Conservation (phyloP, 1,140 invertebrate species). For the Halesus radiatus region DNA sequence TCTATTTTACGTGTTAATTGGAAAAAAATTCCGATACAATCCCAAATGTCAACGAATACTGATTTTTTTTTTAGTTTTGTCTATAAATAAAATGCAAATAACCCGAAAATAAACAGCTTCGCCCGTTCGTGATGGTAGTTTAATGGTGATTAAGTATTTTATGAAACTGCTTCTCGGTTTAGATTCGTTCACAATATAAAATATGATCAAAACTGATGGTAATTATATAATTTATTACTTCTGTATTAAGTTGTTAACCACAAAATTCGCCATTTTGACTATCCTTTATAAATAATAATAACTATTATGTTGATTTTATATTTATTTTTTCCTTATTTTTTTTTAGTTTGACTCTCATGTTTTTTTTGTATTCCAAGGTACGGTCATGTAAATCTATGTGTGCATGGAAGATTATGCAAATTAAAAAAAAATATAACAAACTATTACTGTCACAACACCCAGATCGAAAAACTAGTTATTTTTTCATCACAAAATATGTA, state of each 20-base stretch:
- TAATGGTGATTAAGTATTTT: constrained; percentile 9
- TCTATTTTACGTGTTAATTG: constrained; percentile 34
- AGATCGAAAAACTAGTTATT: too few relatives aligned
- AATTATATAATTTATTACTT: constrained; percentile 27
- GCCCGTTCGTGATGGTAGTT: not conserved
- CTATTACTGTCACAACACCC: too few relatives aligned
- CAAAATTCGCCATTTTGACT: not conserved
- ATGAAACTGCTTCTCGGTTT: not conserved
- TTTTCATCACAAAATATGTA: too few relatives aligned
- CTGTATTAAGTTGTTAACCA: not conserved
- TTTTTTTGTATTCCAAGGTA: not conserved
- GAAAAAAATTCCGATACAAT: constrained; percentile 11
- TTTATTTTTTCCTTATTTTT: not conserved
- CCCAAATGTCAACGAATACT: not conserved
- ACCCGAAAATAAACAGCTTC: not conserved
- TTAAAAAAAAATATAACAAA: too few relatives aligned
- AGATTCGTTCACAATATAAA: not conserved
- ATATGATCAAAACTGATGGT: constrained; percentile 15
- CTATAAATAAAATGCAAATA: not conserved
- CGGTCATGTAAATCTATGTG: too few relatives aligned
- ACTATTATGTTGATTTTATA: too few relatives aligned
- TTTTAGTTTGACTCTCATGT: not conserved
- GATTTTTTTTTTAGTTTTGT: constrained; percentile 7
- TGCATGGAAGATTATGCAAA: too few relatives aligned
- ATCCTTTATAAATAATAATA: too few relatives aligned